Percentiles rank a stretch among this genome's conserved stretches.
Conservation (phyloP, 2,888 invertebrate genomes). For the Cheilosia urbana region DNA sequence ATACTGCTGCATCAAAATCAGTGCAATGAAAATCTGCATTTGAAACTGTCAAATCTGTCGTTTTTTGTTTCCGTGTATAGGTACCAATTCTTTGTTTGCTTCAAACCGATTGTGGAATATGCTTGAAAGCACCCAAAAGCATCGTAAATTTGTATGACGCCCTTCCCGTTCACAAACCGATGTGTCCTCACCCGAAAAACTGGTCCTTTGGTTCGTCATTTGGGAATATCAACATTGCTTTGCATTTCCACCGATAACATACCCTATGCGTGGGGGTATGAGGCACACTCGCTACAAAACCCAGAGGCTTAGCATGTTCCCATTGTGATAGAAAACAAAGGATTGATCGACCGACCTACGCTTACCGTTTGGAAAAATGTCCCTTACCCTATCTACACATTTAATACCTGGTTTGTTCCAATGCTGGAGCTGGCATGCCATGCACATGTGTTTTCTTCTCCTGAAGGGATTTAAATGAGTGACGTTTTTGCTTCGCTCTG, state of each 20-base stretch:
- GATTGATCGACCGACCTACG: constrained; percentile 51
- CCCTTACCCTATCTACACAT: not conserved
- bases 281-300: constrained; percentile 16
- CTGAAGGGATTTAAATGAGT: constrained; percentile 68
- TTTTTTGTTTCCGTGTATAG: too few species aligned
- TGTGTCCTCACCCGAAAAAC: too few species aligned
- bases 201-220: too few species aligned
- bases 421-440: constrained; percentile 22
- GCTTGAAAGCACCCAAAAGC: too few species aligned
- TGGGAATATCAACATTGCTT: not conserved
- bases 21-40: too few species aligned
- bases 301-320: constrained; percentile 30
- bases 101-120: too few species aligned
- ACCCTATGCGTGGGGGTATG: not conserved
- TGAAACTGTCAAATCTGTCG: too few species aligned
- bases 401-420: constrained; percentile 20
- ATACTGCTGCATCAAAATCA: too few species aligned
- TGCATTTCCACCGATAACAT: not conserved
- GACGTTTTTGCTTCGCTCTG: constrained; percentile 56
- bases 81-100: too few species aligned
- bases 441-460: constrained; percentile 65
- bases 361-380: constrained; percentile 7
- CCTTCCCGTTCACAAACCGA: too few species aligned
- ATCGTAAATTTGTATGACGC: too few species aligned
- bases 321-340: constrained; percentile 64